Evolutionary conservation across 2,113 vertebrate genomes (phyloP).

Genomic region (Alces alces): DNA sequence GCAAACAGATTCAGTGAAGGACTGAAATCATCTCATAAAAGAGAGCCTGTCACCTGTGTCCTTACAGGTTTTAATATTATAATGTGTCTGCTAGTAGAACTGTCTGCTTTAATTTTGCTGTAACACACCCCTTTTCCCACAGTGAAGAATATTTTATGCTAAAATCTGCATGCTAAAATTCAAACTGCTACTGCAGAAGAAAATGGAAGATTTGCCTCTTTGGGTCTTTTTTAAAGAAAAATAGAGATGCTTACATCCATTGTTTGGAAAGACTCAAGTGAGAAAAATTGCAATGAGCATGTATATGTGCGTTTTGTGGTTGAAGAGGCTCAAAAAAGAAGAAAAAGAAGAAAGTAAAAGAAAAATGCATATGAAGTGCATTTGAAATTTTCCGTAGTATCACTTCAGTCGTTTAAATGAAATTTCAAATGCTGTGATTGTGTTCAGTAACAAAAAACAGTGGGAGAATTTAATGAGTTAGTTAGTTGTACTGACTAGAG

Average conservation of each 20-base stretch:
- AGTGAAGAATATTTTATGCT: background rate
- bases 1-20: constrained; percentile 77
- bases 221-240: background rate
- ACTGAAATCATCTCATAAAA: constrained; percentile 79
- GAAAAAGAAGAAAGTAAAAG: background rate
- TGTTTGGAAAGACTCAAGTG: background rate
- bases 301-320: background rate
- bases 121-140: background rate
- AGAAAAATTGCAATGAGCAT: background rate
- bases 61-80: constrained; percentile 45
- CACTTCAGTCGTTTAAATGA: background rate
- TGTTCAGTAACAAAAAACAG: background rate
- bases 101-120: constrained; percentile 15
- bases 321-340: background rate
- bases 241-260: background rate
- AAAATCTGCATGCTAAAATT: background rate
- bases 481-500: background rate
- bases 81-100: constrained; percentile 54
- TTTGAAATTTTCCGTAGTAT: background rate
- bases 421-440: background rate
- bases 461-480: background rate
- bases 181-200: background rate
- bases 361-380: background rate
- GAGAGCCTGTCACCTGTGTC: constrained; percentile 11
- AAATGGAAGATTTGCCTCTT: background rate